Evolutionary conservation across 2,888 invertebrate species (phyloP), one percentile per base, ranked within the genome.

Genomic region (Tiphia femorata): DNA sequence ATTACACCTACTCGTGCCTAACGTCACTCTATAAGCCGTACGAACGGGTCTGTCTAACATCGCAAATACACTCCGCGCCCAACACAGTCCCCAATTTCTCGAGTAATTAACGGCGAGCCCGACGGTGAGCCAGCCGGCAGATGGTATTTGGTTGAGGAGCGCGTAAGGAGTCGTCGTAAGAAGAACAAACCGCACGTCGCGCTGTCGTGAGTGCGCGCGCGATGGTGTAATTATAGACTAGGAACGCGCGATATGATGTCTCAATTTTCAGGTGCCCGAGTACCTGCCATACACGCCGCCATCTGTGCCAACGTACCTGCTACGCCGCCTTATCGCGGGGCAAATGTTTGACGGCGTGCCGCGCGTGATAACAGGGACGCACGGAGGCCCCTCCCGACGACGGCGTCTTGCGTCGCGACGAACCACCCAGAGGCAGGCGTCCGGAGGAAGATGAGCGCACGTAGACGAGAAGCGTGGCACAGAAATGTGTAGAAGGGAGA

Each of bases 271-370:
- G 29, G 19, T n/a, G n/a, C n/a, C n/a, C 43, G 29, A 37, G 52
- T 25, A 14, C 17, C 49, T 33, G 37, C 49, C 52, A 55, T 20
- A 40, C 46, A 46, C 42, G 44, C n/a, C n/a, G n/a, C 29, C 69
- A 69, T 66, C 63, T 64, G 66, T 66, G 66, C 58, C 63, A 60
- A 69, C 56, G n/a, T n/a, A n/a, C n/a, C n/a, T n/a, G n/a, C n/a
- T n/a, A n/a, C n/a, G 53, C 38, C 54, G 21, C 50, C 56, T 68
- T 69, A 69, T 69, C 69, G 59, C 51, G 59, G 51, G 29, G 61
- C 59, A 57, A 65, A 69, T 58, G 65, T 63, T 52, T n/a, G n/a
- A 62, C 60, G 64, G 59, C 56, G 67, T 50, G 60, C 6, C 43
- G 4, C 14, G 8, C 0, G 3, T 46, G 68, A 68, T 68, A 68